These are phyloP conservation scores for Alouatta palliata DNA, from an alignment of 2,113 vertebrate species.

Conservation along the genomic window DNA sequence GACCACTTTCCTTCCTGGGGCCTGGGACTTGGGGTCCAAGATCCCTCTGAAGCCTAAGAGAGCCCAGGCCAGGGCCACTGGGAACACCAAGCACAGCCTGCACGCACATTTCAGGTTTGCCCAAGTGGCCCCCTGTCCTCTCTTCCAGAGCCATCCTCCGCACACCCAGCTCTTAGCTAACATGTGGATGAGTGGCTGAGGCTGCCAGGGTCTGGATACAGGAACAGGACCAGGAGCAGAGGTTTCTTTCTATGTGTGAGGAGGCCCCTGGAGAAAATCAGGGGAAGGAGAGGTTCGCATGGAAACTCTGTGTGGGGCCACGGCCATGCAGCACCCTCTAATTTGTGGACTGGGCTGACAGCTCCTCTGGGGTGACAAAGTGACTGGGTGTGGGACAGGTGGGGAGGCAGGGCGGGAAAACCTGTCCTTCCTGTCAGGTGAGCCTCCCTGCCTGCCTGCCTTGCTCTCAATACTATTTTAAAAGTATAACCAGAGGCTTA, in stretches of 20 bases:
- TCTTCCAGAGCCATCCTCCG: neutral
- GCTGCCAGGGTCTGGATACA: too few relatives aligned
- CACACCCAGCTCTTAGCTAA: neutral
- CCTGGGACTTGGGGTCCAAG: neutral
- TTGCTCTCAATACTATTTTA: constrained; percentile 39
- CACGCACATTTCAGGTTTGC: neutral
- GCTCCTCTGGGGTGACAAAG: constrained; percentile 15
- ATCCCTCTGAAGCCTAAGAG: neutral
- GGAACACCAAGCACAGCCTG: neutral
- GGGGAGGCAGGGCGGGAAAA: constrained; percentile 52
- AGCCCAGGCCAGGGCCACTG: neutral
- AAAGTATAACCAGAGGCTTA: constrained; percentile 64
- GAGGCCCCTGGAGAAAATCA: neutral
- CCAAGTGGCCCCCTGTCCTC: neutral
- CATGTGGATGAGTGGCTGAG: too few relatives aligned
- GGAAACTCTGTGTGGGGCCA: neutral
- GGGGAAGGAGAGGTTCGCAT: neutral
- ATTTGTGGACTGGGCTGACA: neutral
- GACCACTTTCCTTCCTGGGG: neutral
- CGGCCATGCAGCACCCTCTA: neutral
- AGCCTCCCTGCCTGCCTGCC: neutral
- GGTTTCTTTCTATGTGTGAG: neutral
- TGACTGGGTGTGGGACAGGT: neutral
- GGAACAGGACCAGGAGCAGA: neutral
- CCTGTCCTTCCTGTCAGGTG: constrained; percentile 66